Conservation (phyloP, 2,888 invertebrate species). For the Callosobruchus maculatus region DNA sequence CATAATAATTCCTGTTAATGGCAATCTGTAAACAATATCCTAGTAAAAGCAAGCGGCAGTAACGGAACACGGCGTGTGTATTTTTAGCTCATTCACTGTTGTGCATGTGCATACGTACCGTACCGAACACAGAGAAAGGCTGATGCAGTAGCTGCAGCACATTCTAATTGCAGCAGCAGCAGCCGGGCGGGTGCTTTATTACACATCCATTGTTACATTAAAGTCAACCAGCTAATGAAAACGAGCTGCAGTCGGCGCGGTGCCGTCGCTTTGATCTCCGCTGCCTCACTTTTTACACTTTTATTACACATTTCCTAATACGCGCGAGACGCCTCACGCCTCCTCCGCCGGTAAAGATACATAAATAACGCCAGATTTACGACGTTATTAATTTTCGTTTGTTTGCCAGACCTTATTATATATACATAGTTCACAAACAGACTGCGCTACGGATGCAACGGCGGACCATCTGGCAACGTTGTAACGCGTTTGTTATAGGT, state of each 20-base stretch:
- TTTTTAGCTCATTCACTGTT: neutral
- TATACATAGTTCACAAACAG: neutral
- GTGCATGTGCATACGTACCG: neutral
- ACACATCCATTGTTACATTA: neutral
- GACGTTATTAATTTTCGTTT: conserved; percentile 22
- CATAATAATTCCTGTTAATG: neutral
- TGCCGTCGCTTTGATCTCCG: neutral
- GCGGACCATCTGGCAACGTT: neutral
- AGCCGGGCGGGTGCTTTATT: neutral
- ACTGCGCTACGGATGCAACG: neutral
- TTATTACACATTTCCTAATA: neutral
- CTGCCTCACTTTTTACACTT: neutral
- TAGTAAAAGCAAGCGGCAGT: neutral
- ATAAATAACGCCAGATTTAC: conserved; percentile 23
- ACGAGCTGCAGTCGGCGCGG: neutral
- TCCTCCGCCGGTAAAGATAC: conserved; percentile 10
- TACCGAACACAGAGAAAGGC: no score
- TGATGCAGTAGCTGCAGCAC: neutral
- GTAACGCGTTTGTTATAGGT: no score
- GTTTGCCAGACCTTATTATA: conserved; percentile 2
- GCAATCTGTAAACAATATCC: neutral
- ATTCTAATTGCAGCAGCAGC: neutral
- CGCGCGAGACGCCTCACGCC: neutral
- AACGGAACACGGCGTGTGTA: neutral
- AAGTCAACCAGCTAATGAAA: neutral